Evolutionary conservation across 1,140 invertebrate genomes (phyloP).

Genomic region (Scylla paramamosain): DNA sequence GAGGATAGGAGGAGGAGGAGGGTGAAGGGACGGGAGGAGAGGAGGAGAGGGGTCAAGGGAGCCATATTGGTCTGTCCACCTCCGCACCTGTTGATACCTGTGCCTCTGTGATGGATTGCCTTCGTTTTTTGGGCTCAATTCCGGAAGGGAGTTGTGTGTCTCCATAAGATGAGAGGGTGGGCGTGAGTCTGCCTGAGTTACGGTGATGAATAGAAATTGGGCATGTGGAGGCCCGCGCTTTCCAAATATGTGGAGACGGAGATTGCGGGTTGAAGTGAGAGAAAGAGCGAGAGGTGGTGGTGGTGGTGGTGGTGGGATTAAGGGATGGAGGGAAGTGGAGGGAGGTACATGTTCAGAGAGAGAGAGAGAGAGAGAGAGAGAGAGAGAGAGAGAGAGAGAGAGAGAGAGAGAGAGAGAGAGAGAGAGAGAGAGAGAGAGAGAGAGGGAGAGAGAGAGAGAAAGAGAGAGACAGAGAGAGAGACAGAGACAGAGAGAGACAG

Average conservation of each 20-base stretch:
- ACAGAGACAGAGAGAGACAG: no score
- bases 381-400: slow-evolving; percentile 18
- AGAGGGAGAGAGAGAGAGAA: no score
- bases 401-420: slow-evolving; percentile 1
- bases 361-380: slow-evolving; percentile 20
- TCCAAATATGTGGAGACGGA: slow-evolving; percentile 11
- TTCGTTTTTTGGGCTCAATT: not conserved
- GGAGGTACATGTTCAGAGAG: not conserved
- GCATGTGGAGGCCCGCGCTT: not conserved
- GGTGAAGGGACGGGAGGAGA: not conserved
- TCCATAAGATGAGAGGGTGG: not conserved
- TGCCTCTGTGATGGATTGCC: not conserved
- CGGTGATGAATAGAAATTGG: not conserved
- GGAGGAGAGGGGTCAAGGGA: not conserved
- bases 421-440: no score
- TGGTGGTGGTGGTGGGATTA: not conserved
- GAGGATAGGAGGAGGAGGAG: not conserved
- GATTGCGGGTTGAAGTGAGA: not conserved
- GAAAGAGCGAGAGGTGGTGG: not conserved
- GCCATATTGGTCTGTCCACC: slow-evolving; percentile 10
- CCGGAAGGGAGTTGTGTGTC: not conserved
- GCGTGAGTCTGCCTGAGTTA: not conserved
- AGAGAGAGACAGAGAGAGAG: not conserved
- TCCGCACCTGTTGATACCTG: not conserved
- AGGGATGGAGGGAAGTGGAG: not conserved